phyloP scores from a whole-genome alignment of 2,888 invertebrate species.

The Imbricaverruca yamaguchii region DNA sequence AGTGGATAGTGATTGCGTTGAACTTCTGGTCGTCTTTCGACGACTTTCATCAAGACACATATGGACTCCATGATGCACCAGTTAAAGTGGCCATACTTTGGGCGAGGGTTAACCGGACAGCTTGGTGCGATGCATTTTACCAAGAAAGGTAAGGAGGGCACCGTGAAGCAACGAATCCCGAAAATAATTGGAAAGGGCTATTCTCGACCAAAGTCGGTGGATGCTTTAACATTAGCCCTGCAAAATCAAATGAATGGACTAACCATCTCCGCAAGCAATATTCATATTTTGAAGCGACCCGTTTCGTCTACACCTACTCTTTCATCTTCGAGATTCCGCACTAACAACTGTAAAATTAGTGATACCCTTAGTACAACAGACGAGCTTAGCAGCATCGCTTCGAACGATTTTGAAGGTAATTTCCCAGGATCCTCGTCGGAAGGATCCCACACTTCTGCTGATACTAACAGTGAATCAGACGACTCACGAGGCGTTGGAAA shows the following conservation, averaged over 20 bases:
- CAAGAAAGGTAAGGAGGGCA: background rate
- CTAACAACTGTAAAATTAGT: background rate
- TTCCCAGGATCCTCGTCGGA: background rate
- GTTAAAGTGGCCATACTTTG: background rate
- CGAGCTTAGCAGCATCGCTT: background rate
- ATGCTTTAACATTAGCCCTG: background rate
- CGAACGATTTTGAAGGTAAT: background rate
- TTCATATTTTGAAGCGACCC: background rate
- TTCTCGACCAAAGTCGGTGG: background rate
- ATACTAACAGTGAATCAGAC: conserved; percentile 8
- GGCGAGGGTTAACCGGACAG: background rate
- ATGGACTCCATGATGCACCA: background rate
- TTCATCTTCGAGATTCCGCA: background rate
- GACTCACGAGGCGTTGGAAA: background rate
- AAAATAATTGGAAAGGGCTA: background rate
- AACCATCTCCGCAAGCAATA: background rate
- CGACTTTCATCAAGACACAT: background rate
- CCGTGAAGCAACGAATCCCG: background rate
- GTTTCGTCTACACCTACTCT: background rate
- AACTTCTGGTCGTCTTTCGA: no score
- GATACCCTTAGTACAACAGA: background rate
- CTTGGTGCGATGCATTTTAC: background rate
- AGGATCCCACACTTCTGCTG: background rate
- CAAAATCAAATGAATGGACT: background rate
- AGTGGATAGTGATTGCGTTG: no score